Evolutionary conservation across 2,888 invertebrate species (phyloP).

Genomic region (Macrophya alboannulata): DNA sequence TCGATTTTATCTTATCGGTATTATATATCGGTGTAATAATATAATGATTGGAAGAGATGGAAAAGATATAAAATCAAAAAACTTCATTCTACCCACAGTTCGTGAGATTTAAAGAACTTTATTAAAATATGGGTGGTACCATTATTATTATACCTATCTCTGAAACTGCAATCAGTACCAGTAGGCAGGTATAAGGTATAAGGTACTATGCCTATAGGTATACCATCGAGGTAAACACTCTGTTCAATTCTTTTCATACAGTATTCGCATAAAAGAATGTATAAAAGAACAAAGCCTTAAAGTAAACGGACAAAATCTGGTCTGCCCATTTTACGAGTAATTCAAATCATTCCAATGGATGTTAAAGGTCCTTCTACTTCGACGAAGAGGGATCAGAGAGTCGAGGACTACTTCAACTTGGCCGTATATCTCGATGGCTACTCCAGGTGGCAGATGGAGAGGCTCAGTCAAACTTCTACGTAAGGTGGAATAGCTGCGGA

Average conservation of each 20-base stretch:
- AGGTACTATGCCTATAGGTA: no score
- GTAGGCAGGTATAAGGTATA: not conserved
- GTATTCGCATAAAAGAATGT: not conserved
- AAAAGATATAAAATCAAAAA: not conserved
- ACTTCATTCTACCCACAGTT: not conserved
- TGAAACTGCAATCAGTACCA: not conserved
- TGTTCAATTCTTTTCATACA: not conserved
- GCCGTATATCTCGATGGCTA: conserved; percentile 18
- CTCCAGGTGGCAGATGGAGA: conserved; percentile 9
- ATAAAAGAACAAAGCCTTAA: conserved; percentile 14
- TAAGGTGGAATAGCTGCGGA: conserved; percentile 1
- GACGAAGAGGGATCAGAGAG: conserved; percentile 22
- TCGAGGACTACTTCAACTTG: conserved; percentile 18
- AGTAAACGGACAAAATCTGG: conserved; percentile 1
- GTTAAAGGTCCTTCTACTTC: not conserved
- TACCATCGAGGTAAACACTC: not conserved
- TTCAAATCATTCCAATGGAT: conserved; percentile 28
- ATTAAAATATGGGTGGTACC: not conserved
- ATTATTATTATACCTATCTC: not conserved
- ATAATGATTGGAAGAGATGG: not conserved
- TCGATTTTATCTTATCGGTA: not conserved
- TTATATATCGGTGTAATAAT: not conserved
- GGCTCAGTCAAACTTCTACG: conserved; percentile 8
- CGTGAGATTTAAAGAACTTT: not conserved
- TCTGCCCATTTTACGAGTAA: conserved; percentile 28